Conservation (phyloP, 2,888 invertebrate genomes). For the Eupsilia transversa region DNA sequence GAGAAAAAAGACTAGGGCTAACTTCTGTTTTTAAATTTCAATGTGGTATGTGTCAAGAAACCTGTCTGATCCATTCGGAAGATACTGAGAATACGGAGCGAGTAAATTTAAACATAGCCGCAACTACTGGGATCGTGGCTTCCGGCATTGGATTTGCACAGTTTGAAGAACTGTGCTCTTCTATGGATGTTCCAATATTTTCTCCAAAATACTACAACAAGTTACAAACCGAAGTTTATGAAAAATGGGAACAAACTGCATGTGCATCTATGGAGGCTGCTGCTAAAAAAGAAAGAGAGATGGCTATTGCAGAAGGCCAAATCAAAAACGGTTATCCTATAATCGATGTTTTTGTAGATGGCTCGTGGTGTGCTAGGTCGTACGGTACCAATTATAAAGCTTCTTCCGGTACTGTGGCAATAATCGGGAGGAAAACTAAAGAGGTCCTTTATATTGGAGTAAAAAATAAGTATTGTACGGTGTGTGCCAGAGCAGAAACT, state of each 20-base stretch:
- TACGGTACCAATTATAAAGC: conserved; percentile 13
- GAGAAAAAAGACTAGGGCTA: too few relatives aligned
- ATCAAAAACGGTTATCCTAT: not conserved
- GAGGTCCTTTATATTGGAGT: conserved; percentile 5
- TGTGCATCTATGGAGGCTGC: not conserved
- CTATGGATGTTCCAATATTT: conserved; percentile 1
- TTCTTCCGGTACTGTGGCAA: conserved; percentile 2
- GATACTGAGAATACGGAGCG: not conserved
- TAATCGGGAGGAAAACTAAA: not conserved
- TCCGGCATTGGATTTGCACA: not conserved
- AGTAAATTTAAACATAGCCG: conserved; percentile 2
- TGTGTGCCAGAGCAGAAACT: not conserved
- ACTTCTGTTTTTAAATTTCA: too few relatives aligned
- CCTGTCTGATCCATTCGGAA: not conserved
- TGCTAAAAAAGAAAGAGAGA: not conserved
- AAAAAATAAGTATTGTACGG: conserved; percentile 12
- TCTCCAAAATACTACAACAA: not conserved
- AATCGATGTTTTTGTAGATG: conserved; percentile 1
- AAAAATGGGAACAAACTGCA: conserved; percentile 1
- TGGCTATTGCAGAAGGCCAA: conserved; percentile 1
- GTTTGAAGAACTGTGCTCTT: conserved; percentile 1
- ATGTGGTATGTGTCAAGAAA: not conserved
- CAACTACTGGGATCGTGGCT: conserved; percentile 1
- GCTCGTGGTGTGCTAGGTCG: conserved; percentile 5
- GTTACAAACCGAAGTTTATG: not conserved